These are phyloP conservation scores for Hoplodrina blanda DNA, from an alignment of 2,888 invertebrate species.

Conservation along the genomic window DNA sequence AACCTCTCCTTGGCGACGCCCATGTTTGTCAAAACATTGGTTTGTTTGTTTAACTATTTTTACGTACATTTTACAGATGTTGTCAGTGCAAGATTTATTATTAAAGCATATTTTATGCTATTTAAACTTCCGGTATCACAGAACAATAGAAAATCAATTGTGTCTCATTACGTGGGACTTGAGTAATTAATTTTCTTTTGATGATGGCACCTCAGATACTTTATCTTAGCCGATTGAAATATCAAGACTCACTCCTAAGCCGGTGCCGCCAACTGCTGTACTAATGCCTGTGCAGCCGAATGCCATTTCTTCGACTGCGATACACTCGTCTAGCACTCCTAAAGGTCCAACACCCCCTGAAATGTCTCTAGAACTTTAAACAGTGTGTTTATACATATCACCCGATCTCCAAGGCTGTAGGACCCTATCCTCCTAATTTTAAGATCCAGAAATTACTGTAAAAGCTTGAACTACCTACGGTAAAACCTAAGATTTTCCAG, in stretches of 20 bases:
- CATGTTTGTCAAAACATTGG: too few species aligned
- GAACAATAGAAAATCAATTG: not conserved
- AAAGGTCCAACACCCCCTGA: constrained; percentile 84
- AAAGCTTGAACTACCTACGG: too few species aligned
- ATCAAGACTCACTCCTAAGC: constrained; percentile 87
- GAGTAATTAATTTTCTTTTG: not conserved
- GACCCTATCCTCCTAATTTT: not conserved
- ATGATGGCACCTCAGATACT: constrained; percentile 36
- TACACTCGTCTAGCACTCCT: constrained; percentile 91
- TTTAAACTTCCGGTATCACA: too few species aligned
- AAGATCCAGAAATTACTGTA: not conserved
- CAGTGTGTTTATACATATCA: constrained; percentile 78
- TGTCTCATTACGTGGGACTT: too few species aligned
- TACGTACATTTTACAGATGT: too few species aligned
- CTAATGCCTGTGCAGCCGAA: constrained; percentile 94
- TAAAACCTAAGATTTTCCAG: too few species aligned
- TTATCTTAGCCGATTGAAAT: constrained; percentile 1
- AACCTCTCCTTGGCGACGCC: too few species aligned
- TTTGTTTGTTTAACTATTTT: too few species aligned
- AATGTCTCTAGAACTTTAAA: constrained; percentile 64
- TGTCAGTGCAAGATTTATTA: too few species aligned
- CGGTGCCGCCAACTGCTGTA: constrained; percentile 93
- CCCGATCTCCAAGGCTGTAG: not conserved
- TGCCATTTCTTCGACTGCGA: constrained; percentile 93
- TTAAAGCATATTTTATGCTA: too few species aligned